phyloP scores from a whole-genome alignment of 2,797 vertebrate species.

The Hirundo rustica region DNA sequence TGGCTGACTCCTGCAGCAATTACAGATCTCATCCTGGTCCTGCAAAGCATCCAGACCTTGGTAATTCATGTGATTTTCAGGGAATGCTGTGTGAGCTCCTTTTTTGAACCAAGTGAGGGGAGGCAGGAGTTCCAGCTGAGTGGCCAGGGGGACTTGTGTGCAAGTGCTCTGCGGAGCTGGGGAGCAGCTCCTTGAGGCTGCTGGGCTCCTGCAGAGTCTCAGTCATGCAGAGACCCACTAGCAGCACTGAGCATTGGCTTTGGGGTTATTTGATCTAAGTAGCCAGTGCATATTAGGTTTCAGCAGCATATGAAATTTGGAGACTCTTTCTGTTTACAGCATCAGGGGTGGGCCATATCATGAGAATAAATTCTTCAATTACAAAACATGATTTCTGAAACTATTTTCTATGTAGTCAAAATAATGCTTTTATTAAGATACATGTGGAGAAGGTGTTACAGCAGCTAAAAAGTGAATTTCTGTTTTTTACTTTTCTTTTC shows the following conservation, averaged over 20 bases:
- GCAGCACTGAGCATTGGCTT: background rate
- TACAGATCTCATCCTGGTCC: background rate
- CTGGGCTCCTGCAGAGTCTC: background rate
- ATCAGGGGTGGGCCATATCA: background rate
- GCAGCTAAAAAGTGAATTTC: background rate
- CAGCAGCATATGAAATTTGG: background rate
- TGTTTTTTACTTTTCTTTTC: background rate
- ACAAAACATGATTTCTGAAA: background rate
- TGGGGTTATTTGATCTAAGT: background rate
- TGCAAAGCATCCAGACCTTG: background rate
- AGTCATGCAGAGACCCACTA: background rate
- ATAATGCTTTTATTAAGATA: background rate
- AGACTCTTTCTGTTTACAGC: background rate
- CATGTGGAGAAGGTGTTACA: background rate
- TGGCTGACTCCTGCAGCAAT: background rate
- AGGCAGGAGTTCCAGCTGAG: background rate
- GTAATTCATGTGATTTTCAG: background rate
- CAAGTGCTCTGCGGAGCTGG: background rate
- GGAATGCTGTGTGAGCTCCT: background rate
- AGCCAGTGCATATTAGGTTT: background rate
- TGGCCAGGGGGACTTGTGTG: rapidly evolving
- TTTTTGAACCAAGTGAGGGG: background rate
- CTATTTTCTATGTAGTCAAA: background rate
- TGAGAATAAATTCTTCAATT: background rate
- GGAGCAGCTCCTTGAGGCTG: background rate